Base-by-base conservation (phyloP, 2,888 invertebrate genomes). In the Marasmarcha lunaedactyla region DNA sequence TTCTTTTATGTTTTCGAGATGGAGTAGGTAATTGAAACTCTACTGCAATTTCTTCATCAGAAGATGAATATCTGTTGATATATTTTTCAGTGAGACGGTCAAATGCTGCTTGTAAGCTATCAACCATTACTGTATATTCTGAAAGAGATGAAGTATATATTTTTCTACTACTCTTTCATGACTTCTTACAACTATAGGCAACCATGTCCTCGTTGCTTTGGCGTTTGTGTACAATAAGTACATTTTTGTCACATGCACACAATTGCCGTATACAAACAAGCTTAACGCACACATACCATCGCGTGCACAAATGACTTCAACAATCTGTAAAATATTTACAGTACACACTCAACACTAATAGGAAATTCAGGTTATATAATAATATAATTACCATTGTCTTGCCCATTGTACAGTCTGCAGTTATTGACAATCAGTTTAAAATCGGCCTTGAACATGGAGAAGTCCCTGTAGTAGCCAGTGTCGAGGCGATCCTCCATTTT, bases 371-470 rank as follows among this genome's bases (percentile, higher is more conserved):
- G n/a, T n/a, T n/a, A n/a, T n/a, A n/a, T n/a, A n/a, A n/a, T n/a
- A n/a, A n/a, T n/a, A n/a, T n/a, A n/a, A n/a, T 20, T 68, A 95
- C 96, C 96, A 84, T 95, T 96, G 58, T 94, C 92, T 52, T 92
- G 91, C 40, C 97, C 97, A 83, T 97, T 97, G 67, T 96, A 97
- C 39, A 94, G 85, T 38, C 93, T 87, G 67, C 97, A 97, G 67
- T 97, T 97, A 57, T 95, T 94, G 6, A 97, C 93, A 59, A 97
- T 96, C 41, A 95, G 86, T 58, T 93, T 90, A 70, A 97, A 95
- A 73, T 97, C 97, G 6, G 89, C 89, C 61, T 91, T 90, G 64
- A 95, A 94, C 77, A 93, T 91, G 38, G 87, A 86, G 55, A 93
- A 90, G 49, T 88, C 90, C 30, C 89, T 87, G 63, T 96, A 95